Percentiles rank a stretch among this genome's conserved stretches.
These are phyloP conservation scores for Stenodema calcarata DNA, from an alignment of 2,888 invertebrate species.

Conservation along the genomic window DNA sequence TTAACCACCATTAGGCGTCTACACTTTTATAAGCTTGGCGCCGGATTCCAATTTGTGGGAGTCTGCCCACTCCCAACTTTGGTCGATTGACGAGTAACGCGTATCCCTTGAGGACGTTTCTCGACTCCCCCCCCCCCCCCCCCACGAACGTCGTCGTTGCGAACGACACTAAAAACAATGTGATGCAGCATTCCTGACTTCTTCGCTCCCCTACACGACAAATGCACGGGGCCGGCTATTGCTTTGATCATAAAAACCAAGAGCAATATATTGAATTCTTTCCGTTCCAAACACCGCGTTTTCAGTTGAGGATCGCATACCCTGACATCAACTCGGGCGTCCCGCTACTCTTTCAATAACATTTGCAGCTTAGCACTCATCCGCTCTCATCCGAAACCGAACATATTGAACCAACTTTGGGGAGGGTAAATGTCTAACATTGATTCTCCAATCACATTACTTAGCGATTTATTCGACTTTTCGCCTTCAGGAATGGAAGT, in stretches of 20 bases:
- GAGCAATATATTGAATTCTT: slow-evolving; percentile 35
- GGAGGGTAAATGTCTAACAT: neutral
- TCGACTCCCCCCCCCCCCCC: neutral
- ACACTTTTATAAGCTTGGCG: slow-evolving; percentile 43
- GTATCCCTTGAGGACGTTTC: slow-evolving; percentile 7
- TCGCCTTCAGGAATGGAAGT: too few species aligned
- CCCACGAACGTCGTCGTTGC: neutral
- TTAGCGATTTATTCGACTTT: neutral
- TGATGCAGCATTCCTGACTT: slow-evolving; percentile 1
- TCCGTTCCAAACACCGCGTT: slow-evolving; percentile 17
- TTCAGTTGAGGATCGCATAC: neutral
- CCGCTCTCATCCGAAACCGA: neutral
- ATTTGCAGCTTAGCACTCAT: neutral
- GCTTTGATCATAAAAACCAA: slow-evolving; percentile 36
- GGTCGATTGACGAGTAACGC: slow-evolving; percentile 15
- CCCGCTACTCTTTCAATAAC: neutral
- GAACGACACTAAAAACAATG: slow-evolving; percentile 12
- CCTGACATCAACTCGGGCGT: neutral
- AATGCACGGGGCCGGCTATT: neutral
- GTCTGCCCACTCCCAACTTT: neutral
- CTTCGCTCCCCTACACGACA: neutral
- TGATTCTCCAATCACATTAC: neutral
- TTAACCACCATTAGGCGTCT: slow-evolving; percentile 36
- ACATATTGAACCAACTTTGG: neutral
- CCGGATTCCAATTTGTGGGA: slow-evolving; percentile 44